These are phyloP conservation scores for Clarias laeviceps DNA, from an alignment of 2,797 vertebrate species.

Conservation along the genomic window DNA sequence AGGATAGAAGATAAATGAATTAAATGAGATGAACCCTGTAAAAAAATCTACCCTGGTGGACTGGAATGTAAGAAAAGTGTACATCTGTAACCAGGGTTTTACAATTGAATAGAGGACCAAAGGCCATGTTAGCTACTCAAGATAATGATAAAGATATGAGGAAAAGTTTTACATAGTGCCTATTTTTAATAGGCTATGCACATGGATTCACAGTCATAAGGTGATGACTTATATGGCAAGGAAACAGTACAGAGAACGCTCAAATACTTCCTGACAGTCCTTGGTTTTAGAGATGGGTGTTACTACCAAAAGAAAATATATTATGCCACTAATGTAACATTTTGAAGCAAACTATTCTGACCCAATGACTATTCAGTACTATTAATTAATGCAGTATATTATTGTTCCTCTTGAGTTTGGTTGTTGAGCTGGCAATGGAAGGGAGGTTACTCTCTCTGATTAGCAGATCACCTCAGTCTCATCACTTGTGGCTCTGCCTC, in stretches of 20 bases:
- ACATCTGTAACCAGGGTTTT: not conserved
- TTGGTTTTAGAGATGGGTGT: not conserved
- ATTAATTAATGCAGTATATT: not conserved
- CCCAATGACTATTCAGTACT: not conserved
- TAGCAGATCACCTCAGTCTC: slow-evolving; percentile 54
- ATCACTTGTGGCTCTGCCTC: slow-evolving; percentile 69
- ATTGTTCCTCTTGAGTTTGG: not conserved
- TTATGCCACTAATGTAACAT: not conserved
- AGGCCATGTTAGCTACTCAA: not conserved
- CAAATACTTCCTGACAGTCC: not conserved
- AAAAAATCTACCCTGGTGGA: not conserved
- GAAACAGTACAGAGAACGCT: not conserved
- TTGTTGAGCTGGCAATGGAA: not conserved
- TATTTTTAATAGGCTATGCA: not conserved
- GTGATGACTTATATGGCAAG: not conserved
- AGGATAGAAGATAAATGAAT: no score
- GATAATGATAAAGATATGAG: not conserved
- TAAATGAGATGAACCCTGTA: no score
- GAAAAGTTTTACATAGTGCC: not conserved
- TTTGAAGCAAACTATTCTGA: not conserved
- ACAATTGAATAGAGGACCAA: not conserved
- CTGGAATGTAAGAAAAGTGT: not conserved
- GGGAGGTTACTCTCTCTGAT: slow-evolving; percentile 47
- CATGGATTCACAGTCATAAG: not conserved
- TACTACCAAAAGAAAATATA: not conserved